A percentile compares a stretch with the other conserved stretches of the same genome.
These are phyloP conservation scores for Apamea sordens DNA, from an alignment of 2,888 invertebrate species.

Conservation along the genomic window DNA sequence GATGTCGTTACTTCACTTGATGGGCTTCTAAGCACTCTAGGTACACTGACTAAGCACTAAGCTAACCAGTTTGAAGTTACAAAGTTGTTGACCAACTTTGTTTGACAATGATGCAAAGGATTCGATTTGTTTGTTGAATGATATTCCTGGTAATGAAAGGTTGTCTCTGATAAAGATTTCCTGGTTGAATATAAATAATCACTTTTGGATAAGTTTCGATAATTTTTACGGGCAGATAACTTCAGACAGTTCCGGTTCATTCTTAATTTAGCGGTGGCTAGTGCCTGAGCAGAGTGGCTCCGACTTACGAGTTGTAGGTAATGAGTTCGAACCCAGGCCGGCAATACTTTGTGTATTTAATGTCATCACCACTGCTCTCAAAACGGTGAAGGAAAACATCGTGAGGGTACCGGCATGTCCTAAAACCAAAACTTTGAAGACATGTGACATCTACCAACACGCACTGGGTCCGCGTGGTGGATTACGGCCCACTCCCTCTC, in stretches of 20 bases:
- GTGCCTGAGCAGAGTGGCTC: too few species aligned
- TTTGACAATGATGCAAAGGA: constrained; percentile 36
- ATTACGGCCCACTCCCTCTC: neutral
- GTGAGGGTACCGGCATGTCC: neutral
- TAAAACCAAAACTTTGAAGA: neutral
- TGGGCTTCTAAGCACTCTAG: neutral
- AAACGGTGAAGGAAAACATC: neutral
- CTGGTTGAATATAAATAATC: too few species aligned
- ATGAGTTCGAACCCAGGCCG: too few species aligned
- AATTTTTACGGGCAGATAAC: neutral
- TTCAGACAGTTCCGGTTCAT: neutral
- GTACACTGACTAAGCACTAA: neutral
- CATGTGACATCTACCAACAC: neutral
- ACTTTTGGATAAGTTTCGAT: neutral
- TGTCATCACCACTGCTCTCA: neutral
- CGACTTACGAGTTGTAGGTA: neutral
- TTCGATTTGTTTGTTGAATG: constrained; percentile 3
- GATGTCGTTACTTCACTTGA: constrained; percentile 33
- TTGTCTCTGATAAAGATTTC: neutral
- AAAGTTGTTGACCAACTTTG: constrained; percentile 28
- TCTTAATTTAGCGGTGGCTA: neutral
- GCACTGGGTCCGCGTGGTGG: neutral
- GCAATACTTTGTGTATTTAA: neutral
- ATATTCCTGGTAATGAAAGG: neutral
- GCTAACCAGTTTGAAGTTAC: constrained; percentile 13